Evolutionary conservation across 1,140 invertebrate species (phyloP), one percentile per base, ranked within the genome.

Genomic region (Sycophaga agraensis): DNA sequence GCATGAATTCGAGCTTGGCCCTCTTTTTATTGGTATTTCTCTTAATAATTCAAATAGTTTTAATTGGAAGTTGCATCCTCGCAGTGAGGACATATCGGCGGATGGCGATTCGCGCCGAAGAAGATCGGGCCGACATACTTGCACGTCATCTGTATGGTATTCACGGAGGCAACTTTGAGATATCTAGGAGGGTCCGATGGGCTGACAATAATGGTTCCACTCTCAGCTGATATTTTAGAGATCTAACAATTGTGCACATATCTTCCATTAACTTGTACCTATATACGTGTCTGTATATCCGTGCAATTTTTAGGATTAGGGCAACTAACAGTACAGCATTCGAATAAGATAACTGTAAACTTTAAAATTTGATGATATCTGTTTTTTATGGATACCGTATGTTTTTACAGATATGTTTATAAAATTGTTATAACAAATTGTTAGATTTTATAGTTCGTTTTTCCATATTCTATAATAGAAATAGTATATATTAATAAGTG

Each of bases 181-280:
- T 81, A 26, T 64, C 72, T 6, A 68, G 78, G 50, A 71, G 78
- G 24, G 80, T 82, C 17, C 73, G 73, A 16, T 81, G 80, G 80
- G 80, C 78, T 0, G 79, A 81, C 53, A 70, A 73, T 35, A 72
- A 71, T 39, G 59, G 61, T 21, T 75, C 72, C 2, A 65, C 64
- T 12, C 48, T 67, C 4, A 71, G 69, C 58, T 71, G 59, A 68
- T 40, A 14, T n/a, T n/a, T n/a, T n/a, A n/a, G n/a, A n/a, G n/a
- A n/a, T n/a, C n/a, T n/a, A 17, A 19, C 17, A 21, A 12, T 22
- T 43, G 17, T 45, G 21, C 54, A 45, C 7, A 50, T 4, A 28
- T 3, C 5, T 34, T 34, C 5, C 31, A 6, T 34, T 34, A 34
- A 6, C 5, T 34, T 11, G 11, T 11, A 34, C 5, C 11, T 11